Conservation (phyloP, 2,113 vertebrate genomes). For the Phainopepla nitens region DNA sequence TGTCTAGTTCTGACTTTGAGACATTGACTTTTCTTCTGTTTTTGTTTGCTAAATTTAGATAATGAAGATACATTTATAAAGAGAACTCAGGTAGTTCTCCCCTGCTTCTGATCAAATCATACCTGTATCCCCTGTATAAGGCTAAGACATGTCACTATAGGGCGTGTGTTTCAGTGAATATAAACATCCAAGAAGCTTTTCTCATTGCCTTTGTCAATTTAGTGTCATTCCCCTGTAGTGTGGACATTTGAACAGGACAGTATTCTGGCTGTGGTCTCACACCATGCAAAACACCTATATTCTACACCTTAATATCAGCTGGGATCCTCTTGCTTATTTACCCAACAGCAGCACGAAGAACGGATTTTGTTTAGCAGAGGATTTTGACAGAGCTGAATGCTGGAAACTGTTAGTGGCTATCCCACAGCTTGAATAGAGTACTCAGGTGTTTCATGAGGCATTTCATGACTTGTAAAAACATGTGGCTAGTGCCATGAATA, state of each 20-base stretch:
- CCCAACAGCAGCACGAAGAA: neutral
- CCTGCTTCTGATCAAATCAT: neutral
- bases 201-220: neutral
- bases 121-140: neutral
- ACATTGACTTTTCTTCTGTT: neutral
- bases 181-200: neutral
- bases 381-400: neutral
- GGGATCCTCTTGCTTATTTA: neutral
- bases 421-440: neutral
- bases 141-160: neutral
- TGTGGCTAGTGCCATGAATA: neutral
- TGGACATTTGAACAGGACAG: neutral
- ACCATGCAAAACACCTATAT: neutral
- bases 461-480: neutral
- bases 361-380: neutral
- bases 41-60: neutral
- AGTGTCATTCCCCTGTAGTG: neutral
- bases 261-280: neutral
- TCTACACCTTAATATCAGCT: neutral
- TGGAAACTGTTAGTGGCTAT: neutral
- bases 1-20: neutral
- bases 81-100: neutral
- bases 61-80: neutral
- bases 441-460: neutral
- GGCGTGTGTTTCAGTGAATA: neutral